These are phyloP conservation scores for Terrapene triunguis DNA, from an alignment of 2,113 vertebrate genomes.

Conservation along the genomic window DNA sequence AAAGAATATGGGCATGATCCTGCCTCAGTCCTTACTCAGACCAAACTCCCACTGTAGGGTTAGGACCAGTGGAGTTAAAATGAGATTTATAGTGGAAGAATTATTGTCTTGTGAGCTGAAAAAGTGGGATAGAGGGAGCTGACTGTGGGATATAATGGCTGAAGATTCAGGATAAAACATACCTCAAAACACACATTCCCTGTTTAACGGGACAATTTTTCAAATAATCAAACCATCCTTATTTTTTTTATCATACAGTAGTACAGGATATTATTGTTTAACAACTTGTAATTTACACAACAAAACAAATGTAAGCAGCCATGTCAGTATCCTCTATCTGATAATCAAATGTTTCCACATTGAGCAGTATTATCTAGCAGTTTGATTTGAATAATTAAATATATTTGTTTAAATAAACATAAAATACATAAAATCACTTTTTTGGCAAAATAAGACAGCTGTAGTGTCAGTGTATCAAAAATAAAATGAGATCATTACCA, in stretches of 20 bases:
- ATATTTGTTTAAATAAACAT: slow-evolving; percentile 73
- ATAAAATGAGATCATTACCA: slow-evolving; percentile 79
- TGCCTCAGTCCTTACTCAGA: neutral
- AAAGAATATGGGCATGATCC: neutral
- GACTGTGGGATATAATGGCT: neutral
- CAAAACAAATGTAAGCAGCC: slow-evolving; percentile 53
- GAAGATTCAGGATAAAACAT: neutral
- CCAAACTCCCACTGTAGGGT: neutral
- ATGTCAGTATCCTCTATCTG: slow-evolving; percentile 49
- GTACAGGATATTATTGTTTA: slow-evolving; percentile 37
- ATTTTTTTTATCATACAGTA: slow-evolving; percentile 1
- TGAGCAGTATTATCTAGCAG: slow-evolving; percentile 46
- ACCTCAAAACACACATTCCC: neutral
- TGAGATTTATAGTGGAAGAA: neutral
- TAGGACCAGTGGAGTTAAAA: neutral
- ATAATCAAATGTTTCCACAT: slow-evolving; percentile 59
- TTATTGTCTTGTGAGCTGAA: neutral
- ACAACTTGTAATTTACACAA: slow-evolving; percentile 60
- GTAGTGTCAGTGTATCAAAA: slow-evolving; percentile 70
- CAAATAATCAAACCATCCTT: neutral
- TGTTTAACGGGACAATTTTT: neutral
- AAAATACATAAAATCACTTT: slow-evolving; percentile 51
- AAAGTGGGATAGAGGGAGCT: neutral
- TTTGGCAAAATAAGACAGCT: slow-evolving; percentile 45
- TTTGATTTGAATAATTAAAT: slow-evolving; percentile 76